These are phyloP conservation scores for Drosophila tropicalis DNA, from an alignment of 1,140 invertebrate genomes.

Conservation along the genomic window DNA sequence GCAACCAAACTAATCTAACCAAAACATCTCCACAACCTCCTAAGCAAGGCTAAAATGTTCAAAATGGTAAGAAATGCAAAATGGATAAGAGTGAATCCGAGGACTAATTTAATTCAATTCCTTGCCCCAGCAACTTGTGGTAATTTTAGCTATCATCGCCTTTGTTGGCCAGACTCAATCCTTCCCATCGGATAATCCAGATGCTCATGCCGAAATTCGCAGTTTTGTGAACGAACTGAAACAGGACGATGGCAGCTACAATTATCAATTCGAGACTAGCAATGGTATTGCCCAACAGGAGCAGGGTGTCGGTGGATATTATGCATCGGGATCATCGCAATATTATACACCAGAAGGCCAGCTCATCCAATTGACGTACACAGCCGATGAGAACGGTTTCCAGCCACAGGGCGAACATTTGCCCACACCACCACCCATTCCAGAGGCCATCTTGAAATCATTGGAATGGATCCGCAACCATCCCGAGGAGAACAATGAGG, in stretches of 20 bases:
- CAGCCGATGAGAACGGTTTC: slow-evolving; percentile 86
- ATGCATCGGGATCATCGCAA: slow-evolving; percentile 70
- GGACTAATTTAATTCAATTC: slow-evolving; percentile 10
- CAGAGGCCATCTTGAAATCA: slow-evolving; percentile 74
- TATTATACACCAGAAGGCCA: slow-evolving; percentile 82
- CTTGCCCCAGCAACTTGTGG: slow-evolving; percentile 37
- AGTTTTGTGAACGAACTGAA: slow-evolving; percentile 69
- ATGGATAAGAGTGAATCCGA: not conserved
- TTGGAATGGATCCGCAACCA: slow-evolving; percentile 84
- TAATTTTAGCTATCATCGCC: slow-evolving; percentile 41
- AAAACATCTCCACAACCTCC: slow-evolving; percentile 35
- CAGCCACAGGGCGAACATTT: slow-evolving; percentile 84
- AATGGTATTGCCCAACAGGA: slow-evolving; percentile 87
- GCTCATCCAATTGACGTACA: slow-evolving; percentile 84
- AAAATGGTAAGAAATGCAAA: slow-evolving; percentile 59
- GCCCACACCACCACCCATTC: slow-evolving; percentile 84
- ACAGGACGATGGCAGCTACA: slow-evolving; percentile 84
- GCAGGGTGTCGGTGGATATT: slow-evolving; percentile 83
- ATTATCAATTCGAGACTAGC: slow-evolving; percentile 85
- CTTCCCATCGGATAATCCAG: slow-evolving; percentile 56
- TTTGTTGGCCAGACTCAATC: slow-evolving; percentile 27
- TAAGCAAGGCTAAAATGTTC: slow-evolving; percentile 72
- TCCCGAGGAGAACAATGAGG: slow-evolving; percentile 68
- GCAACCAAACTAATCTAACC: slow-evolving; percentile 42
- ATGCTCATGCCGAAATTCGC: slow-evolving; percentile 72